phyloP scores from a whole-genome alignment of 2,888 invertebrate species.

The Erynnis tages region DNA sequence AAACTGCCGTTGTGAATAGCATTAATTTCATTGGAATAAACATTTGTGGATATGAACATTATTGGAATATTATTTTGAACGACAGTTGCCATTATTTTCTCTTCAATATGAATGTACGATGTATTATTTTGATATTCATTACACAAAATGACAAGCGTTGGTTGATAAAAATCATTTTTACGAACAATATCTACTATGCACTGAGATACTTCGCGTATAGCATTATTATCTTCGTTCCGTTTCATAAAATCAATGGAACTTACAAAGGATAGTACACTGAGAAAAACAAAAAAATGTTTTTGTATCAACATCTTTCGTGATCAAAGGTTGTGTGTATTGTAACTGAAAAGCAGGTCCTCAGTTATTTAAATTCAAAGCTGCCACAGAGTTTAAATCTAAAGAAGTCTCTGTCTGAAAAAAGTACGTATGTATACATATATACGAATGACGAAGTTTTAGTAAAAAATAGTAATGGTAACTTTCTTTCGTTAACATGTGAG shows the following conservation, averaged over 20 bases:
- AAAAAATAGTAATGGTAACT: too few species aligned
- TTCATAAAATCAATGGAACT: neutral
- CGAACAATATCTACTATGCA: slow-evolving; percentile 5
- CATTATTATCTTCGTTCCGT: neutral
- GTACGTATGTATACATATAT: neutral
- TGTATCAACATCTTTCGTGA: neutral
- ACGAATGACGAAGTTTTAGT: too few species aligned
- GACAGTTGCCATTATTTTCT: neutral
- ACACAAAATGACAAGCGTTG: slow-evolving; percentile 13
- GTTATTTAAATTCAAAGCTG: neutral
- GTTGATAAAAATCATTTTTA: slow-evolving; percentile 3
- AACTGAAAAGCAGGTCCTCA: neutral
- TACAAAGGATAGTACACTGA: neutral
- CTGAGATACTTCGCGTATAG: neutral
- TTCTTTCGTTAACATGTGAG: too few species aligned
- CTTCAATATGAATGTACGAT: neutral
- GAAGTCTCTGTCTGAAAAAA: neutral
- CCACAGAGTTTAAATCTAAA: neutral
- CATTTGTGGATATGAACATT: slow-evolving; percentile 14
- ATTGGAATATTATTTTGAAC: slow-evolving; percentile 25
- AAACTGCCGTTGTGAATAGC: slow-evolving; percentile 28
- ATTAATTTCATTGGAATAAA: slow-evolving; percentile 25
- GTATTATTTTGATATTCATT: neutral
- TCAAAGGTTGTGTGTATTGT: neutral
- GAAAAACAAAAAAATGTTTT: neutral